A percentile compares a stretch with the other conserved stretches of the same genome.
Conservation (phyloP, 2,888 invertebrate species). For the Pristionchus entomophagus region DNA sequence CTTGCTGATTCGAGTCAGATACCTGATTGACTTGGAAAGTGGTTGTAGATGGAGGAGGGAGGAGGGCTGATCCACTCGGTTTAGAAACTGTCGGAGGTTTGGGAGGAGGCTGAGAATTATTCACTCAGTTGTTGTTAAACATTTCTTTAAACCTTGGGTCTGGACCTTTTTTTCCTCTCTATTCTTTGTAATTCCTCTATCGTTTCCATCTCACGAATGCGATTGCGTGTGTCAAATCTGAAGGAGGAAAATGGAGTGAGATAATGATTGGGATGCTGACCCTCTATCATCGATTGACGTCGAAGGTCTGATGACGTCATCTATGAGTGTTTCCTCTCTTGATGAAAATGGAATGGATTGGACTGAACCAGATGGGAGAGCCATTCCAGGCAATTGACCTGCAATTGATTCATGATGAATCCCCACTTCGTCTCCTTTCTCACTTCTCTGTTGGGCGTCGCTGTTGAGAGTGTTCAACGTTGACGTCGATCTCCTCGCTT, state of each 20-base stretch:
- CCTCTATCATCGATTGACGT: conserved; percentile 4
- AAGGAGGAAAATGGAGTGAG: background rate
- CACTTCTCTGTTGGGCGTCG: background rate
- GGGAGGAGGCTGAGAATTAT: conserved; percentile 8
- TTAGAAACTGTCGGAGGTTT: conserved; percentile 2
- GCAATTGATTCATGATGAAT: background rate
- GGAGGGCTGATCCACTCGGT: background rate
- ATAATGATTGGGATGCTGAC: background rate
- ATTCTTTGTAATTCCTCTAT: conserved; percentile 45
- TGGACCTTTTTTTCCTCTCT: background rate
- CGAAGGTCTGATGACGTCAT: conserved; percentile 51
- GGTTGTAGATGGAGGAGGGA: background rate
- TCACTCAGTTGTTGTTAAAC: background rate
- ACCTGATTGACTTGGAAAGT: conserved; percentile 16
- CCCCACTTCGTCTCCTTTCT: no score
- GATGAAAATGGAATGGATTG: conserved; percentile 51
- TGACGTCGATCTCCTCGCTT: conserved; percentile 27
- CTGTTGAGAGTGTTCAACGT: conserved; percentile 33
- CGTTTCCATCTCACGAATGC: conserved; percentile 35
- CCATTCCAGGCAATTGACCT: conserved; percentile 29
- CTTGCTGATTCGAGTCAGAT: background rate
- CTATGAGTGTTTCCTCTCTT: conserved; percentile 50
- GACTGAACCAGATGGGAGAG: conserved; percentile 46
- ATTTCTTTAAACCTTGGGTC: background rate
- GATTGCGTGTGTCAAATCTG: conserved; percentile 18